Base-by-base conservation (phyloP, 2,888 invertebrate species). In the Crocallis elinguaria region DNA sequence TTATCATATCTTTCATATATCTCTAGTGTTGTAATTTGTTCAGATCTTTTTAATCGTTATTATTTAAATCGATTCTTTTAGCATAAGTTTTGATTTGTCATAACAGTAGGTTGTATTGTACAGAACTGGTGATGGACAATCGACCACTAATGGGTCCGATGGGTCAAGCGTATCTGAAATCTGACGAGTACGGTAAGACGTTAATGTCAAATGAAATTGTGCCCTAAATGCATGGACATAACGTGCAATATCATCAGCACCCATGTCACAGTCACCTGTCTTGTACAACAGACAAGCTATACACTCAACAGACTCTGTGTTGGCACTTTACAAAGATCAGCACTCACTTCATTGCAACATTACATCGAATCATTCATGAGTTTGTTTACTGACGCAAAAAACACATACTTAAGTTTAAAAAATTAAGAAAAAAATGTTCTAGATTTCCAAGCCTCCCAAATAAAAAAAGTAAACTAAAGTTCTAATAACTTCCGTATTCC, bases 111-210 rank as follows among this genome's bases (percentile, higher is more conserved):
- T 86, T 88, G 71, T 86, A 73, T 86, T 86, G 73, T 76, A 79
- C 92, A 92, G 92, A 92, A 80, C 84, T 93, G 92, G 94, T 94
- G 93, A 94, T 94, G 93, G 95, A 95, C 93, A 94, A 92, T 92
- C 94, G 95, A 85, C 94, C 94, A 82, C 94, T 94, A 92, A 93
- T 95, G 92, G 95, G 95, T 92, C 94, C 95, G 79, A 93, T 94
- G 93, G 95, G 95, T 90, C 95, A 95, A 93, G 94, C 94, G 86
- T 96, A 96, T 94, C 94, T 96, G 92, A 95, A 95, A 93, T 94
- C 95, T 86, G 96, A 96, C 92, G 94, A 93, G 92, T 94, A 95
- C 93, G 96, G 96, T 96, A 95, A 95, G 95, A 81, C 75, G 33
- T 48, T 29, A 56, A 62, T 60, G 63, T 63, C 68, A 64, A 73